A percentile compares a stretch with the other conserved stretches of the same genome.
Evolutionary conservation across 2,888 invertebrate genomes (phyloP).

Genomic region (Polia nebulosa): DNA sequence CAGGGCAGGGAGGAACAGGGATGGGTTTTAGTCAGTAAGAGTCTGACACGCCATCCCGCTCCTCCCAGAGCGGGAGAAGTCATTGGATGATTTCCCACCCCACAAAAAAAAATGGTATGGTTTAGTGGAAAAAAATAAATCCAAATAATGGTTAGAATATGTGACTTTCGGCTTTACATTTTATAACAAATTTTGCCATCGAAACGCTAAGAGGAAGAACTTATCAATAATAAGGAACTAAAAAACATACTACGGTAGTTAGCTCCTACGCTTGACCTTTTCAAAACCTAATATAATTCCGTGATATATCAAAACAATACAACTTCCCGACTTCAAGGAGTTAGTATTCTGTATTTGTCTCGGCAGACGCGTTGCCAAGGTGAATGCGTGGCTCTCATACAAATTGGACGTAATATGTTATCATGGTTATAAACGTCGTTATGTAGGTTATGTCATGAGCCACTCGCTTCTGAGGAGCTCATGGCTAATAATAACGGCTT

Average conservation of each 20-base stretch:
- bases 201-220: too few species aligned
- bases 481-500: not conserved
- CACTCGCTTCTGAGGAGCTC: not conserved
- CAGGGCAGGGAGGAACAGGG: too few species aligned
- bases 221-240: too few species aligned
- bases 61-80: too few species aligned
- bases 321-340: conserved; percentile 45
- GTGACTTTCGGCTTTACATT: too few species aligned
- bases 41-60: too few species aligned
- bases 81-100: too few species aligned
- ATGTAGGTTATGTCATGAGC: conserved; percentile 36
- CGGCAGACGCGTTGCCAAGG: conserved; percentile 43
- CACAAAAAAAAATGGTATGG: too few species aligned
- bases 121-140: too few species aligned
- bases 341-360: conserved; percentile 46
- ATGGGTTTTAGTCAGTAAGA: too few species aligned
- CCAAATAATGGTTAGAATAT: too few species aligned
- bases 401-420: conserved; percentile 26
- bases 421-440: conserved; percentile 27
- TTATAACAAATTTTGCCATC: too few species aligned
- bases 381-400: conserved; percentile 39
- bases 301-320: conserved; percentile 17
- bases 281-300: conserved; percentile 30
- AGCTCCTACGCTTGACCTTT: conserved; percentile 15
- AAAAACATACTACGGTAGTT: not conserved